phyloP scores from a whole-genome alignment of 2,888 invertebrate genomes.

The Plebejus argus region DNA sequence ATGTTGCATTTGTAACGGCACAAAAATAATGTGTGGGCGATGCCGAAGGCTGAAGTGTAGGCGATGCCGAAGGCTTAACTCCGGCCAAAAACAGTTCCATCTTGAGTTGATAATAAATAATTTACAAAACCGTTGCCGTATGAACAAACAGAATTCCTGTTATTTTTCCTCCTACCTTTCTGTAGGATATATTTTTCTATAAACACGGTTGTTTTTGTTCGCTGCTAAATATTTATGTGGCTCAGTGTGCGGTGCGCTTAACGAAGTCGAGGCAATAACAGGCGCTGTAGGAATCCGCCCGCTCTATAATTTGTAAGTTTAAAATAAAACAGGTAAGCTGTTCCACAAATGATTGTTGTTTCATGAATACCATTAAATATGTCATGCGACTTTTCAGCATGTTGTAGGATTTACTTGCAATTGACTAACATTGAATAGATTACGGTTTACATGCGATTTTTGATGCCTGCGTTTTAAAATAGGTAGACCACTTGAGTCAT shows the following conservation, averaged over 20 bases:
- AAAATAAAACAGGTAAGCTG: slow-evolving; percentile 42
- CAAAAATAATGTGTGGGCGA: neutral
- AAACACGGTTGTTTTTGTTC: slow-evolving; percentile 18
- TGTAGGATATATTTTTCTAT: neutral
- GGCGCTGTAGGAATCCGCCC: slow-evolving; percentile 53
- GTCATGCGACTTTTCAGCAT: neutral
- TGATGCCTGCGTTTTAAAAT: no score
- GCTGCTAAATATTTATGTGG: slow-evolving; percentile 30
- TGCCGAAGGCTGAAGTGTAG: neutral
- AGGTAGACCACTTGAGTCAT: no score
- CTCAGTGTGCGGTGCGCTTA: slow-evolving; percentile 46
- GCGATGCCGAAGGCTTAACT: neutral
- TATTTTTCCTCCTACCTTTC: neutral
- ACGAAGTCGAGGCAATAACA: slow-evolving; percentile 59
- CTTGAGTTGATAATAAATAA: neutral
- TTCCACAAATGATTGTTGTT: slow-evolving; percentile 23
- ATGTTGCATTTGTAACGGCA: neutral
- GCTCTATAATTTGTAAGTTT: slow-evolving; percentile 52
- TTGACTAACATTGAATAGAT: neutral
- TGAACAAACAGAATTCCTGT: neutral
- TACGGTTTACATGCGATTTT: no score
- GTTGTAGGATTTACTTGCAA: neutral
- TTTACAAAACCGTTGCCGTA: neutral
- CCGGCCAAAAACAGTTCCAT: neutral
- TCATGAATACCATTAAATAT: slow-evolving; percentile 18